These are phyloP conservation scores for Buphagus erythrorhynchus DNA, from an alignment of 2,797 vertebrate species.

Conservation along the genomic window DNA sequence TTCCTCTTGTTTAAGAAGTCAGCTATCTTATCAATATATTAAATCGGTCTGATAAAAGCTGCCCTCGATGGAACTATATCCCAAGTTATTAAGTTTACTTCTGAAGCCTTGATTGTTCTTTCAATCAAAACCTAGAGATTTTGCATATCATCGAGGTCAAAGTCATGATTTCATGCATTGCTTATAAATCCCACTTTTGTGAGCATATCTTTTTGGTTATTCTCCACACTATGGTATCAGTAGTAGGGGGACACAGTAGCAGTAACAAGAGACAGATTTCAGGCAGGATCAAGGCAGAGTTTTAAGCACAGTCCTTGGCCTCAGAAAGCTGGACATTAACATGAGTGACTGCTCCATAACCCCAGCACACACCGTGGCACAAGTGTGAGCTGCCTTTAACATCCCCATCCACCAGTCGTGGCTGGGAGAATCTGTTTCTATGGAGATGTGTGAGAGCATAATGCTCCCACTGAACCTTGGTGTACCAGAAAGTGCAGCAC, in stretches of 20 bases:
- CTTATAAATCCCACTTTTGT: not conserved
- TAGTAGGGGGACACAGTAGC: fast-evolving
- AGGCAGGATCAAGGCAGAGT: not conserved
- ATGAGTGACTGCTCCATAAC: fast-evolving
- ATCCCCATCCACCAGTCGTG: not conserved
- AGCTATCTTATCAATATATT: not conserved
- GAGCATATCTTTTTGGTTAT: not conserved
- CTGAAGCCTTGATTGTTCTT: not conserved
- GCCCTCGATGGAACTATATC: not conserved
- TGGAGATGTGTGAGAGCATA: not conserved
- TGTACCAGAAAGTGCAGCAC: not conserved
- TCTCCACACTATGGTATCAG: not conserved
- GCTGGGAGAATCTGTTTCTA: not conserved
- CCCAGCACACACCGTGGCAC: fast-evolving
- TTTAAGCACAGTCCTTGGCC: not conserved
- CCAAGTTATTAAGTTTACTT: not conserved
- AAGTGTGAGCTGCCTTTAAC: not conserved
- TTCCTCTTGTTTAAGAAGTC: not conserved
- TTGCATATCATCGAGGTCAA: not conserved
- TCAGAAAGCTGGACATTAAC: not conserved
- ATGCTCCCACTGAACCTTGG: not conserved
- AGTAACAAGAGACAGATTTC: not conserved
- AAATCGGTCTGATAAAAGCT: not conserved
- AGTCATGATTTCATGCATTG: not conserved
- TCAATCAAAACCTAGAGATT: not conserved